These are phyloP conservation scores for Acleris cristana DNA, from an alignment of 2,888 invertebrate genomes.

Conservation along the genomic window DNA sequence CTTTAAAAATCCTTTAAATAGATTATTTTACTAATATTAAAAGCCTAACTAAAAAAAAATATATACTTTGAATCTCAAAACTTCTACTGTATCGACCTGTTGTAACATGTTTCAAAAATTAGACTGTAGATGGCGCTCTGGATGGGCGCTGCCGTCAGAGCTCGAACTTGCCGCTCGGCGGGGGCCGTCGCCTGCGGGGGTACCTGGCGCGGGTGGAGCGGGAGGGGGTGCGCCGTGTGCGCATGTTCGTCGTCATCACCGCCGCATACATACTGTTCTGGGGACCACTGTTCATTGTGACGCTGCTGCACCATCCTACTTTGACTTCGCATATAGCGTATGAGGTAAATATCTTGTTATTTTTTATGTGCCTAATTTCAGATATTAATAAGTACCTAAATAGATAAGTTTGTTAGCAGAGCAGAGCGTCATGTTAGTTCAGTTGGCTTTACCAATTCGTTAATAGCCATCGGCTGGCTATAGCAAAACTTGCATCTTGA, in stretches of 20 bases:
- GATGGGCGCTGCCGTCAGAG: constrained; percentile 67
- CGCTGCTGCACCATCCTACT: constrained; percentile 89
- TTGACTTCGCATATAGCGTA: constrained; percentile 89
- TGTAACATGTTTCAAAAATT: constrained; percentile 38
- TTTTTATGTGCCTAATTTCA: too few species aligned
- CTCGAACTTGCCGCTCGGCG: constrained; percentile 82
- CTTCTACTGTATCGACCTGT: background rate
- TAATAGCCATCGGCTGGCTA: too few species aligned
- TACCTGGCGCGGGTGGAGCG: constrained; percentile 90
- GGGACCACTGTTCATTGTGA: constrained; percentile 95
- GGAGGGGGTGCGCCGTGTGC: constrained; percentile 91
- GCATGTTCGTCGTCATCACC: constrained; percentile 93
- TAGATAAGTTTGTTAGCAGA: too few species aligned
- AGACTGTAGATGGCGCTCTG: constrained; percentile 76
- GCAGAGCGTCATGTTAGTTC: too few species aligned
- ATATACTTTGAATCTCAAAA: background rate
- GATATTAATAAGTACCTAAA: background rate
- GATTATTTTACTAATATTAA: background rate
- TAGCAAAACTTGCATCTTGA: too few species aligned
- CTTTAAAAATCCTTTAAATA: background rate
- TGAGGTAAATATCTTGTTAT: constrained; percentile 79
- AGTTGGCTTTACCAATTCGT: too few species aligned
- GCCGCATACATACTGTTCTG: constrained; percentile 94
- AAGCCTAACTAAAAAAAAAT: background rate
- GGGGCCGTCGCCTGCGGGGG: constrained; percentile 89